Evolutionary conservation across 92 coral and sea anemone genomes (phyloP).

Genomic region (Hydrozoanthus gracilis): DNA sequence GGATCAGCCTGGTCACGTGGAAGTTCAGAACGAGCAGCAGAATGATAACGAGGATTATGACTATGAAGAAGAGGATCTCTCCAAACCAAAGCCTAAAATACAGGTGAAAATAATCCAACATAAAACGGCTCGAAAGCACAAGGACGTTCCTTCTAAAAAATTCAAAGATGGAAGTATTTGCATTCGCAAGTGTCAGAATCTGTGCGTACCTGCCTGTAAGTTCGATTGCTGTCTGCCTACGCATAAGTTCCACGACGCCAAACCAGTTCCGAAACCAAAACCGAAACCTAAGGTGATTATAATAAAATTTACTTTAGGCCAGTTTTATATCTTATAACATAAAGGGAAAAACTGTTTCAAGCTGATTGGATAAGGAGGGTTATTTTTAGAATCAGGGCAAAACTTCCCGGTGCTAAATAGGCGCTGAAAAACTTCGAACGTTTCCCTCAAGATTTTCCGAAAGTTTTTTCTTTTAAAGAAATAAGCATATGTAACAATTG

Average conservation of each 20-base stretch:
- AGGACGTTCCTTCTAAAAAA: constrained; percentile 29
- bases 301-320: neutral
- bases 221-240: constrained; percentile 41
- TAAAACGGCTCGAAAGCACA: constrained; percentile 38
- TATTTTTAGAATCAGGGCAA: neutral
- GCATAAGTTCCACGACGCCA: constrained; percentile 44
- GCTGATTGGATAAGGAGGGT: neutral
- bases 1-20: constrained; percentile 22
- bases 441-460: too few relatives aligned
- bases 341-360: too few relatives aligned
- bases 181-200: constrained; percentile 37
- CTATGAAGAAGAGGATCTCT: constrained; percentile 38
- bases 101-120: neutral
- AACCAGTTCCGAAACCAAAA: constrained; percentile 34
- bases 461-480: too few relatives aligned
- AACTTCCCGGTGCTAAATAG: too few relatives aligned
- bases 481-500: too few relatives aligned
- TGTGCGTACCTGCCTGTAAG: constrained; percentile 36
- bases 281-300: constrained; percentile 21
- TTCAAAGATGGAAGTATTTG: constrained; percentile 44
- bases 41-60: constrained; percentile 25
- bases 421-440: too few relatives aligned
- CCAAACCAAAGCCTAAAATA: constrained; percentile 37
- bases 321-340: neutral
- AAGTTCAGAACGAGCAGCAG: neutral